phyloP scores from a whole-genome alignment of 2,888 invertebrate species.

The Digitonthophagus gazella region DNA sequence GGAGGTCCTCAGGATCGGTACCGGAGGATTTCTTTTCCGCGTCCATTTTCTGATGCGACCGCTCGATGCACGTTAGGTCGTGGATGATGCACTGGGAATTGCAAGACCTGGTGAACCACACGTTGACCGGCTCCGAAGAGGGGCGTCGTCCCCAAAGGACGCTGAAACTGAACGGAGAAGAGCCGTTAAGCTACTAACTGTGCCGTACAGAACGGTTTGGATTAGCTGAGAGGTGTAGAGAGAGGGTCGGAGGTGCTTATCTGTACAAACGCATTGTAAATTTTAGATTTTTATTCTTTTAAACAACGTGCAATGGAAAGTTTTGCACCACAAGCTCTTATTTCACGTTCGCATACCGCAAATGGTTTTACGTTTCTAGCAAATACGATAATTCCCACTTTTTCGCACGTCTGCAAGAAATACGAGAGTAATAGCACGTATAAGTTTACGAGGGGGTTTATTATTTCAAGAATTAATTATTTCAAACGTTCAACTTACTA shows the following conservation, averaged over 20 bases:
- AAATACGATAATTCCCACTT: background rate
- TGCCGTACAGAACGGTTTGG: background rate
- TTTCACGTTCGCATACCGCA: background rate
- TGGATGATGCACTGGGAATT: constrained; percentile 41
- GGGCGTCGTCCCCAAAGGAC: constrained; percentile 42
- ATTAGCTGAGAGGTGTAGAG: background rate
- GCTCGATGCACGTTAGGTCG: constrained; percentile 21
- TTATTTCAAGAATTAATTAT: no score
- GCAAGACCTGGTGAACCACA: constrained; percentile 21
- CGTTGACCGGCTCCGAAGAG: constrained; percentile 19
- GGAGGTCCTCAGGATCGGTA: constrained; percentile 30
- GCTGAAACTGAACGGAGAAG: constrained; percentile 41
- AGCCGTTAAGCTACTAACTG: background rate
- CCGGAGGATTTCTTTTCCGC: constrained; percentile 1
- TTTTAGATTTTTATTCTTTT: background rate
- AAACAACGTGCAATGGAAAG: background rate
- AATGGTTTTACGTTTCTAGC: background rate
- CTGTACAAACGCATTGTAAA: background rate
- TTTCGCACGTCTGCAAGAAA: background rate
- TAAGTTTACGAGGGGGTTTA: background rate
- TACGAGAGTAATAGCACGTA: no score
- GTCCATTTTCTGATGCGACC: constrained; percentile 2
- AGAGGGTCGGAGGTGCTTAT: background rate
- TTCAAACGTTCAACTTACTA: no score
- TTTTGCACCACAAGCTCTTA: no score